Conservation (phyloP, 2,113 vertebrate species). For the Phalacrocorax aristotelis region DNA sequence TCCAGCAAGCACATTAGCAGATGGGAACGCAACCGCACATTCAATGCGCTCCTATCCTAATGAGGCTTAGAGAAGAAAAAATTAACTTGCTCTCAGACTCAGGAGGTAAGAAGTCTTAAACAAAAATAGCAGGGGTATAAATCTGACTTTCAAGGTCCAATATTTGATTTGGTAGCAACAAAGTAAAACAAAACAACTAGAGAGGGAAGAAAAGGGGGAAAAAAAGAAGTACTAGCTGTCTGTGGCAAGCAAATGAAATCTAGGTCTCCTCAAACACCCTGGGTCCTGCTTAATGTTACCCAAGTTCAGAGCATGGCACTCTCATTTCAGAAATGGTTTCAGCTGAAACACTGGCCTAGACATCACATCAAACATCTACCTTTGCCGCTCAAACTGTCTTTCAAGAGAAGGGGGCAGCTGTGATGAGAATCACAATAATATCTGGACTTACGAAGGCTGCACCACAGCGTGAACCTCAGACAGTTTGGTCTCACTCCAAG, state of each 20-base stretch:
- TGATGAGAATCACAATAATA: background rate
- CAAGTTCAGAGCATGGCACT: background rate
- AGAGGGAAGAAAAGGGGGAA: background rate
- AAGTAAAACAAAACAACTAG: conserved; percentile 10
- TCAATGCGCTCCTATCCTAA: background rate
- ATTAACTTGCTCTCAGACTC: background rate
- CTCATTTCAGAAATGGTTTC: background rate
- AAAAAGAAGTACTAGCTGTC: background rate
- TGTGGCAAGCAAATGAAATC: background rate
- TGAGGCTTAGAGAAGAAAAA: background rate
- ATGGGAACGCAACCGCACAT: background rate
- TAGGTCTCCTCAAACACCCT: background rate
- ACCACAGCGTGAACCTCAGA: background rate
- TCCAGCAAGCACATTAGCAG: background rate
- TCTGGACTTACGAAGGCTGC: background rate
- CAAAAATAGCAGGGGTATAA: conserved; percentile 41
- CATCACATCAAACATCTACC: background rate
- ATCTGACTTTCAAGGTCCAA: background rate
- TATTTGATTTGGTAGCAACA: conserved; percentile 14
- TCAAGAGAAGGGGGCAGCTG: background rate
- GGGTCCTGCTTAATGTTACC: background rate
- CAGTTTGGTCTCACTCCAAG: background rate
- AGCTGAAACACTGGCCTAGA: background rate
- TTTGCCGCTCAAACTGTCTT: background rate
- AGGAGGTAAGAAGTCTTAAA: background rate